Evolutionary conservation across 2,113 vertebrate species (phyloP).

Genomic region (Tetraodon nigroviridis): DNA sequence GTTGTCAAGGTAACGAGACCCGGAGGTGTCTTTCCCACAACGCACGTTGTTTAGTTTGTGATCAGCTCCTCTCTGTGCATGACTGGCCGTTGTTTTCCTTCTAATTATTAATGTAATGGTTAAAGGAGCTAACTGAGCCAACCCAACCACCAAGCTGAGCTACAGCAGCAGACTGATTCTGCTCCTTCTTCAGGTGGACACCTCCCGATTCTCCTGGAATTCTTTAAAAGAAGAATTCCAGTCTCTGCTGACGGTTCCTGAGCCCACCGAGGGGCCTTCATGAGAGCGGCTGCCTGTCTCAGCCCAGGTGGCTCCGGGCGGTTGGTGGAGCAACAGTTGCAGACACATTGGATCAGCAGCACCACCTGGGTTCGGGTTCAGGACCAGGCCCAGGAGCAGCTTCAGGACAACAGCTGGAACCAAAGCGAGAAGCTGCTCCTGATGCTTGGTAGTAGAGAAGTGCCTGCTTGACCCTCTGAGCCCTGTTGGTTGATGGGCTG

Average conservation of each 20-base stretch:
- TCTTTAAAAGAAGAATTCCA: conserved; percentile 79
- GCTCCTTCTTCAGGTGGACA: conserved; percentile 78
- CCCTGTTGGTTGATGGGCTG: too few relatives aligned
- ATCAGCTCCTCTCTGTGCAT: not conserved
- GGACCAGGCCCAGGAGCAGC: not conserved
- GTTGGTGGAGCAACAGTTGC: too few relatives aligned
- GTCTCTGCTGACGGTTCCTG: conserved; percentile 75
- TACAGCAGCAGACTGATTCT: not conserved
- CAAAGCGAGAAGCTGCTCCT: not conserved
- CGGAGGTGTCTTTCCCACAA: not conserved
- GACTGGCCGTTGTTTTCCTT: too few relatives aligned
- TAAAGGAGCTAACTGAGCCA: not conserved
- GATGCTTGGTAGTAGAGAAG: not conserved
- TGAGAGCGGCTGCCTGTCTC: not conserved
- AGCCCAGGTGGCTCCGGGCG: not conserved
- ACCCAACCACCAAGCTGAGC: not conserved
- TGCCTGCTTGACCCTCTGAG: too few relatives aligned
- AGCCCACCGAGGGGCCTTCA: conserved; percentile 25
- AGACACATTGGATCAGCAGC: not conserved
- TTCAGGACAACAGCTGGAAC: not conserved
- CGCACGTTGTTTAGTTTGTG: not conserved
- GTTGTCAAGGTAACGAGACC: conserved; percentile 78
- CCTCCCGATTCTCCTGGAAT: conserved; percentile 82
- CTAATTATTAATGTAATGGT: too few relatives aligned
- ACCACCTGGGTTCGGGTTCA: not conserved